These are phyloP conservation scores for Aproaerema taeniolella DNA, from an alignment of 2,888 invertebrate genomes.

Conservation along the genomic window DNA sequence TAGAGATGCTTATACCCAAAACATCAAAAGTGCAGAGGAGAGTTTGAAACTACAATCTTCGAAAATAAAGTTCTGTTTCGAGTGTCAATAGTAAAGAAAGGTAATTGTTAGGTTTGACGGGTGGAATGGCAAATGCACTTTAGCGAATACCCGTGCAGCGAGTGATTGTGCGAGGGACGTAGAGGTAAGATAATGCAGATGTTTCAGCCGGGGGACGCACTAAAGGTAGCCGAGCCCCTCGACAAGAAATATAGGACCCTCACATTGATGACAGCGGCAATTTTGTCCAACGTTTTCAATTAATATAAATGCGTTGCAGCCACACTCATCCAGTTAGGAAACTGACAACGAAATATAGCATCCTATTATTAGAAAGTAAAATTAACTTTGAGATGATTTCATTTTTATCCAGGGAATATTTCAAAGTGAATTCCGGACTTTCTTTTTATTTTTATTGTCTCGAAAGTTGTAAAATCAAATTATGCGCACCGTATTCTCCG, in stretches of 20 bases:
- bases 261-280: conserved; percentile 63
- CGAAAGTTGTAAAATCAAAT: conserved; percentile 39
- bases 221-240: conserved; percentile 25
- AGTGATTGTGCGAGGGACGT: conserved; percentile 56
- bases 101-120: conserved; percentile 61
- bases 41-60: not conserved
- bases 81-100: conserved; percentile 18
- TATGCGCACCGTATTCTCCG: conserved; percentile 41
- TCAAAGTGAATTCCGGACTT: conserved; percentile 1
- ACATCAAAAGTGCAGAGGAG: conserved; percentile 13
- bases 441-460: conserved; percentile 9
- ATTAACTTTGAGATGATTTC: conserved; percentile 5
- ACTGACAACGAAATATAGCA: conserved; percentile 11
- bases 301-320: conserved; percentile 60
- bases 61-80: conserved; percentile 27
- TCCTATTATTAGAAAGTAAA: conserved; percentile 1
- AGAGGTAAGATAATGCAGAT: conserved; percentile 74
- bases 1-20: conserved; percentile 34
- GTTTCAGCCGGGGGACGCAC: conserved; percentile 40
- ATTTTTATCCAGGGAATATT: conserved; percentile 1
- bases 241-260: conserved; percentile 26
- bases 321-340: conserved; percentile 16
- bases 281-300: conserved; percentile 60
- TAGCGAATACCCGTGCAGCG: conserved; percentile 63
- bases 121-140: conserved; percentile 68